Base-by-base conservation (phyloP, 2,113 vertebrate genomes). In the Dunckerocampus dactyliophorus region DNA sequence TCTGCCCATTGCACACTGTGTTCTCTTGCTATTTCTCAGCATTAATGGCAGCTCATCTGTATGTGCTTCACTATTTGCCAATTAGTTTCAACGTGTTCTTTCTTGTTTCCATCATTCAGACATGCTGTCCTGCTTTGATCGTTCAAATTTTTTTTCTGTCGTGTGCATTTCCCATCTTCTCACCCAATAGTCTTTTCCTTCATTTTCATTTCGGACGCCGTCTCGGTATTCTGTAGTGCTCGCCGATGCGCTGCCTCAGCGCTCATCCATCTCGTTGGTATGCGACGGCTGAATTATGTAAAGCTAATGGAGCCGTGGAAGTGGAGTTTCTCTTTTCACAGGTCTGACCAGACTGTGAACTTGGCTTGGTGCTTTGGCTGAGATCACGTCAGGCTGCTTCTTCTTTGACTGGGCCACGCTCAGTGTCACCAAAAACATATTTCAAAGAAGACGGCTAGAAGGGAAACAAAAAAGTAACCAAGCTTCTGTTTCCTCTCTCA, bases 281-380 rank as follows among this genome's bases (percentile, higher is more conserved):
- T 71, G 39, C 66, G 65, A 85, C 80, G 48, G 74, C 50, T 72
- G 59, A 81, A 85, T 88, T 86, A 81, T 85, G 76, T 83, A 80
- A 87, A 81, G 69, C 68, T 83, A 82, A 83, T 81, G 67, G 75
- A 67, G 56, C 73, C 37, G 52, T 19, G 50, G 34, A 67, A 80
- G 51, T 65, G 55, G 47, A 71, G 60, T 65, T 79, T 52, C 64
- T 68, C 52, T 74, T 52, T 68, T 49, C 64, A 67, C 42, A 54
- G 64, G 67, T 61, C 67, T 59, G 42, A 71, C 52, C 58, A 62
- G 67, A 49, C 47, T 50, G 56, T 71, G 74, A 82, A 72, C 69
- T 71, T 58, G 47, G 50, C 62, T 62, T 62, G 59, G 52, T 58
- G 56, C 28, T 70, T 62, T 2, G 31, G 43, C 1, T 50, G 22